Evolutionary conservation across 2,113 vertebrate species (phyloP), one percentile per base, ranked within the genome.

Genomic region (Columbina picui): DNA sequence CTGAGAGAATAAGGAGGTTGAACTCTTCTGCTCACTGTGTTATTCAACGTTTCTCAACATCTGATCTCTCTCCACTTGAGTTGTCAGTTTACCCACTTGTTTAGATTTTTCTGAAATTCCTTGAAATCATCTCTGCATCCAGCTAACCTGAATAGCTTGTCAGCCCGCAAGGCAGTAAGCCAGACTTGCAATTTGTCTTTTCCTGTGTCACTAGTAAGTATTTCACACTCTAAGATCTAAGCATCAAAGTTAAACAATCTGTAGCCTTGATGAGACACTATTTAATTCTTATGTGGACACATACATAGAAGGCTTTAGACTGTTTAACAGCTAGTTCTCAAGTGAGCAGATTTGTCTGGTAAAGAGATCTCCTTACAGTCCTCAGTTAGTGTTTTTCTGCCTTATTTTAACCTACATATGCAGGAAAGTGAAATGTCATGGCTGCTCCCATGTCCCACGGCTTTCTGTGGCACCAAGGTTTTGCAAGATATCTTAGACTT

Each of bases 31-130:
- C 63, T 63, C 41, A 52, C 59, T 49, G 2, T 47, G 14, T 56
- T 55, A 29, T 21, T 88, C 61, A 52, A 3, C n/a, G 17, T 87
- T 87, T 56, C 22, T 79, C 67, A 75, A 32, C 57, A 57, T 74
- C 64, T 77, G 71, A 77, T 75, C 32, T 74, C 27, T 63, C 30
- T 87, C 45, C 14, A 9, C 19, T 57, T 68, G 64, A 89, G 53
- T 30, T 91, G 68, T 68, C 52, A 27, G 61, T 71, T 75, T 74
- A 71, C 32, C 27, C 27, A 41, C 34, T 81, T 89, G 32, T 64
- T 85, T 64, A 84, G 81, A 9, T 71, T 83, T 76, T 90, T 79
- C 57, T 77, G 75, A 56, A 94, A 74, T 95, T 92, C 75, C 71
- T 85, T 61, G 7, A 91, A 91, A 50, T 55, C 73, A 6, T 59